Percentiles rank a stretch among this genome's conserved stretches.
Conservation (phyloP, 2,888 invertebrate species). For the Trilocha varians region DNA sequence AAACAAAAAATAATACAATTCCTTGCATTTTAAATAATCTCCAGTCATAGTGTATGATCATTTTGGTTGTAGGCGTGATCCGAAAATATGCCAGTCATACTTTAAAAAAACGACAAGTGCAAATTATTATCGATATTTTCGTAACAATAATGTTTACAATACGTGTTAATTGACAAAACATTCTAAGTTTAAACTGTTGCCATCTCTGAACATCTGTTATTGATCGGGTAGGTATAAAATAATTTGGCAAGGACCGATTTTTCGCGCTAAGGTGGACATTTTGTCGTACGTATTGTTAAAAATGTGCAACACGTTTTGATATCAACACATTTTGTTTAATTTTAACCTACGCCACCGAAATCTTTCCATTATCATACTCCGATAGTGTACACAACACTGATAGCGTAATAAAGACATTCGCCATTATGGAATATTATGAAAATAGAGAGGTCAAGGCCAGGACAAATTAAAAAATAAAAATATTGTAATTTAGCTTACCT, state of each 20-base stretch:
- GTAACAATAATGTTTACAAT: not conserved
- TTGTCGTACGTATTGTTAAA: conserved; percentile 4
- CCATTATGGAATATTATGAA: conserved; percentile 73
- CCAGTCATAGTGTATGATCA: conserved; percentile 3
- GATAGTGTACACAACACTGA: conserved; percentile 53
- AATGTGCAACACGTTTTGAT: conserved; percentile 1
- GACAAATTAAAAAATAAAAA: conserved; percentile 59
- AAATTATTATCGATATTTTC: conserved; percentile 4
- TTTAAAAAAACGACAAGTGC: conserved; percentile 1
- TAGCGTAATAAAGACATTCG: conserved; percentile 59
- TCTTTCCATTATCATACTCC: conserved; percentile 48
- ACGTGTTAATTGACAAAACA: not conserved
- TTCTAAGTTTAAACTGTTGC: not conserved
- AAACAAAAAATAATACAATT: not conserved
- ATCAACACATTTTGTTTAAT: conserved; percentile 2
- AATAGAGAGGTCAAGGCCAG: conserved; percentile 73
- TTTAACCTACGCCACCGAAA: conserved; percentile 21
- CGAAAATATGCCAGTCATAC: conserved; percentile 7
- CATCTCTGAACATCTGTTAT: not conserved
- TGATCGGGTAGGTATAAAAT: conserved; percentile 9
- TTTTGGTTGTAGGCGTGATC: conserved; percentile 5
- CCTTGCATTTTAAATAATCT: no score
- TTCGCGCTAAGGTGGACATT: conserved; percentile 12
- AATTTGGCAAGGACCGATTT: conserved; percentile 15
- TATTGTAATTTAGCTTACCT: conserved; percentile 43